phyloP scores from a whole-genome alignment of 2,888 invertebrate species.

The Leistus spinibarbis region DNA sequence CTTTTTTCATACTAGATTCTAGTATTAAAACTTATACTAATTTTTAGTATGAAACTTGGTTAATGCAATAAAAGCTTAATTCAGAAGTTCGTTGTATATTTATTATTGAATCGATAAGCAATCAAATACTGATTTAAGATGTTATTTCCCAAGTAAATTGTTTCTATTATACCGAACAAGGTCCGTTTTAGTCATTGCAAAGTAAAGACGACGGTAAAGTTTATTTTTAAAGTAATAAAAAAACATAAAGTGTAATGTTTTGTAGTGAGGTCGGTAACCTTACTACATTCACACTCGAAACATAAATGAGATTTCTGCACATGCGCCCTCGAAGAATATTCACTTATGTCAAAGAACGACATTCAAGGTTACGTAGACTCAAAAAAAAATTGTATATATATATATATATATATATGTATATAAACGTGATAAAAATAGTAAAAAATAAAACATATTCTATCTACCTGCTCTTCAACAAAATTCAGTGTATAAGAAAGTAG shows the following conservation, averaged over 20 bases:
- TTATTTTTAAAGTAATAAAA: not conserved
- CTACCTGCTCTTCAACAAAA: constrained; percentile 27
- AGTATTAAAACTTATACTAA: too few relatives aligned
- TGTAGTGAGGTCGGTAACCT: constrained; percentile 3
- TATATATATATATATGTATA: too few relatives aligned
- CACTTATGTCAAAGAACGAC: constrained; percentile 31
- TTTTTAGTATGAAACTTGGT: too few relatives aligned
- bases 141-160: too few relatives aligned
- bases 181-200: not conserved
- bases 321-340: not conserved
- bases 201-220: not conserved
- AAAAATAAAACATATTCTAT: constrained; percentile 32
- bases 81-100: constrained; percentile 61
- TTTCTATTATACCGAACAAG: not conserved
- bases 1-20: too few relatives aligned
- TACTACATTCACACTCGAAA: not conserved
- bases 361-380: constrained; percentile 29
- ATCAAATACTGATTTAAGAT: not conserved
- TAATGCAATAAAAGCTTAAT: too few relatives aligned
- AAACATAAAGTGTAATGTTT: not conserved
- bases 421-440: constrained; percentile 19
- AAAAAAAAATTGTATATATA: not conserved
- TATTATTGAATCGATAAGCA: not conserved
- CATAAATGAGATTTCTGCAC: not conserved
- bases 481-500: not conserved